Percentiles rank a stretch among this genome's conserved stretches.
Conservation (phyloP, 2,113 vertebrate species). For the Suricata suricatta region DNA sequence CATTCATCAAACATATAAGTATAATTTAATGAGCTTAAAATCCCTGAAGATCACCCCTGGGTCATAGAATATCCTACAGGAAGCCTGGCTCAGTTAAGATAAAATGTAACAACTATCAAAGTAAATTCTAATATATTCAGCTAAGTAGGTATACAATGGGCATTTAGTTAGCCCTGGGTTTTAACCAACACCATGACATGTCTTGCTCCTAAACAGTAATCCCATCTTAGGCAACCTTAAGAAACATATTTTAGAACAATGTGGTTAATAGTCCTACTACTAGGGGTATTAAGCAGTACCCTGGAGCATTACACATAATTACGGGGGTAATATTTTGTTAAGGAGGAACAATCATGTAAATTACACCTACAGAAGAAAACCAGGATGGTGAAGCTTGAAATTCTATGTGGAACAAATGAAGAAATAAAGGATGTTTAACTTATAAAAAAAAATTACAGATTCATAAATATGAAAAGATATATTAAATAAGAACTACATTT, state of each 20-base stretch:
- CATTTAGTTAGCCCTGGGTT: neutral
- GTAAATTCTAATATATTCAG: constrained; percentile 21
- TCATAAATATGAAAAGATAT: neutral
- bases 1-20: constrained; percentile 2
- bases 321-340: neutral
- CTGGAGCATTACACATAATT: neutral
- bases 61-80: neutral
- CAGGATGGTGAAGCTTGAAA: neutral
- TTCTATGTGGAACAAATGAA: neutral
- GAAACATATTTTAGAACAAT: constrained; percentile 14
- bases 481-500: neutral
- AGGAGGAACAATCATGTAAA: neutral
- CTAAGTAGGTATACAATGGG: neutral
- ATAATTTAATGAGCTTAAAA: constrained; percentile 14
- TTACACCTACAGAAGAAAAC: neutral
- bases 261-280: neutral
- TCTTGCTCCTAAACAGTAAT: neutral
- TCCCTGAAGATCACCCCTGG: neutral
- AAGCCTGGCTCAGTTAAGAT: neutral
- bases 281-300: neutral
- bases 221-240: neutral
- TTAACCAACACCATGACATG: neutral
- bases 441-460: neutral
- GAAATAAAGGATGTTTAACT: neutral
- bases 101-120: neutral